Percentiles rank a stretch among this genome's conserved stretches.
These are phyloP conservation scores for Sphinx pinastri DNA, from an alignment of 2,888 invertebrate species.

Conservation along the genomic window DNA sequence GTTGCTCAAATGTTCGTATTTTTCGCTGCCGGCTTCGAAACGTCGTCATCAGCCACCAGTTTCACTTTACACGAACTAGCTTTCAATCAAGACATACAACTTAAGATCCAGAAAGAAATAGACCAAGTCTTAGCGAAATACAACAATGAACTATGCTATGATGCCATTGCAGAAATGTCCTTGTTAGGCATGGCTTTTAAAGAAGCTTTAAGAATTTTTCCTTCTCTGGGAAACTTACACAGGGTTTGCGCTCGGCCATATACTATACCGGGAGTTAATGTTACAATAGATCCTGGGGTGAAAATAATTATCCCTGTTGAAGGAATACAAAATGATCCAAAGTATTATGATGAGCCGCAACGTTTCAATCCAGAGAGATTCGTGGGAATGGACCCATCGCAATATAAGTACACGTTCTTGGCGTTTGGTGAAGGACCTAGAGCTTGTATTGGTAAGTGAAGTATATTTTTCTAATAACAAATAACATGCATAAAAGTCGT, in stretches of 20 bases:
- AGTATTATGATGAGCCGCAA: slow-evolving; percentile 60
- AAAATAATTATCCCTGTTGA: slow-evolving; percentile 61
- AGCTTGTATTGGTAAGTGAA: slow-evolving; percentile 61
- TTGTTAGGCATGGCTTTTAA: slow-evolving; percentile 58
- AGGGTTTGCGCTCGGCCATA: slow-evolving; percentile 55
- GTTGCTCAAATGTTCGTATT: slow-evolving; percentile 66
- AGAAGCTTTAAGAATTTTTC: slow-evolving; percentile 62
- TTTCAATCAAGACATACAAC: slow-evolving; percentile 63
- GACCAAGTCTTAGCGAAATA: slow-evolving; percentile 58
- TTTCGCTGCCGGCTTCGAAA: slow-evolving; percentile 76
- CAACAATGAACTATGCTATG: slow-evolving; percentile 61
- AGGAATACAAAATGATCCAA: slow-evolving; percentile 62
- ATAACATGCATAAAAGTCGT: too few relatives aligned
- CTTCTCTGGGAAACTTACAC: slow-evolving; percentile 56
- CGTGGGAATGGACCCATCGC: slow-evolving; percentile 36
- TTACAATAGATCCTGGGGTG: slow-evolving; percentile 63
- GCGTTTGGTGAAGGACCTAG: slow-evolving; percentile 68
- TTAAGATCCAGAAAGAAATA: slow-evolving; percentile 62
- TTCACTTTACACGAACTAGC: slow-evolving; percentile 67
- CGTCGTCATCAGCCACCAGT: slow-evolving; percentile 71
- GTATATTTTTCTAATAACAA: not conserved
- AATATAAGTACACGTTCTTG: slow-evolving; percentile 52
- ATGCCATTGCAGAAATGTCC: slow-evolving; percentile 60
- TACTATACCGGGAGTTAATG: slow-evolving; percentile 51
- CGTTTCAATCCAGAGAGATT: slow-evolving; percentile 62